phyloP scores from a whole-genome alignment of 2,888 invertebrate genomes.

The Caenorhabditis imperialis region DNA sequence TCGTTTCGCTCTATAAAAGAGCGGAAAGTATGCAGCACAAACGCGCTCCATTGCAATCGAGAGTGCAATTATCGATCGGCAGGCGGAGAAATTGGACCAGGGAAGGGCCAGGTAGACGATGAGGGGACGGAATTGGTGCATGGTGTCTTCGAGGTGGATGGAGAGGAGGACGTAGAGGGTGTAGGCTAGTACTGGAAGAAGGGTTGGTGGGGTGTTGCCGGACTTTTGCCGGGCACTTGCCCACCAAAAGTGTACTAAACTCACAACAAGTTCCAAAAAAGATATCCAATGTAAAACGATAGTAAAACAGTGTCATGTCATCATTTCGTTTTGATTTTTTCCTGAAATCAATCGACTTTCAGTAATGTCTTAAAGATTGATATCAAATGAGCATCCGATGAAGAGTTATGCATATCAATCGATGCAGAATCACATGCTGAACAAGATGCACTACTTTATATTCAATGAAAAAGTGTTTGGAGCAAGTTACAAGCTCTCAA shows the following conservation, averaged over 20 bases:
- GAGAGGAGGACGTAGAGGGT: slow-evolving; percentile 1
- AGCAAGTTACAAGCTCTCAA: too few species aligned
- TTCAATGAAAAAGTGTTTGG: too few species aligned
- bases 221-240: too few species aligned
- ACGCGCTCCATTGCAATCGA: slow-evolving; percentile 7
- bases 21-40: slow-evolving; percentile 12
- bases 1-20: neutral
- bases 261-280: neutral
- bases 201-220: too few species aligned
- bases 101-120: slow-evolving; percentile 10
- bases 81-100: slow-evolving; percentile 20
- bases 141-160: neutral
- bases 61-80: slow-evolving; percentile 15
- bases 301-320: slow-evolving; percentile 9
- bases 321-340: neutral
- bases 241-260: too few species aligned
- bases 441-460: too few species aligned
- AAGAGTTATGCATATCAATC: too few species aligned
- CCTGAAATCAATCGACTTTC: too few species aligned
- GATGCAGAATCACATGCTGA: too few species aligned
- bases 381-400: too few species aligned
- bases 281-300: slow-evolving; percentile 7
- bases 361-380: too few species aligned
- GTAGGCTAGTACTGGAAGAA: slow-evolving; percentile 13
- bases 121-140: neutral